phyloP scores from a whole-genome alignment of 2,113 vertebrate species.

The Hippocampus guttulatus region DNA sequence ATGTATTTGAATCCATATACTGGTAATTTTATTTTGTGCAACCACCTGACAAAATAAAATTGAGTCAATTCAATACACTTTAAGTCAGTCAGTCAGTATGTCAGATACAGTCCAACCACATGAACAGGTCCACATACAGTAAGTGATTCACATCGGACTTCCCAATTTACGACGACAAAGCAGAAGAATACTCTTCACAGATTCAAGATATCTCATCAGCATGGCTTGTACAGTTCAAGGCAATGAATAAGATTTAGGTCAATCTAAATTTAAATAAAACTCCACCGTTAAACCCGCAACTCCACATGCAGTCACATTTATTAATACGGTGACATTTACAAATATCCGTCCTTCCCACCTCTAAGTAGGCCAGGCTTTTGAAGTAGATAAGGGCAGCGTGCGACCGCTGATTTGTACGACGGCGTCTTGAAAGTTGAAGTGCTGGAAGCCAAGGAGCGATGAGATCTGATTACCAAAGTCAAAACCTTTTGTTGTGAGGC shows the following conservation, averaged over 20 bases:
- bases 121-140: not conserved
- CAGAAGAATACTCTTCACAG: not conserved
- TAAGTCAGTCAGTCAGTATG: not conserved
- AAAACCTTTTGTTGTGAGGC: slow-evolving; percentile 37
- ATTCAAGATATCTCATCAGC: not conserved
- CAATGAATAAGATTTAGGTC: not conserved
- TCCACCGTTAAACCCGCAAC: not conserved
- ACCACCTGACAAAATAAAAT: no score
- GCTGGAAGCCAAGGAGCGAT: slow-evolving; percentile 21
- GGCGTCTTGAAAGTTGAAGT: slow-evolving; percentile 13
- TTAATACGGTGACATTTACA: not conserved
- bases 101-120: no score
- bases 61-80: no score
- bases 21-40: no score
- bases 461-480: slow-evolving; percentile 44
- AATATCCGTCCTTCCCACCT: not conserved
- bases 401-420: slow-evolving; percentile 5
- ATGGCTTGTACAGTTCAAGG: not conserved
- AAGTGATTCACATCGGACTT: not conserved
- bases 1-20: no score
- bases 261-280: not conserved
- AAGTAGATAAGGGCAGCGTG: slow-evolving; percentile 37
- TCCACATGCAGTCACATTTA: not conserved
- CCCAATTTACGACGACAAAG: not conserved
- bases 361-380: slow-evolving; percentile 23